Base-by-base conservation (phyloP, 1,140 invertebrate species). In the Onthophagus taurus region DNA sequence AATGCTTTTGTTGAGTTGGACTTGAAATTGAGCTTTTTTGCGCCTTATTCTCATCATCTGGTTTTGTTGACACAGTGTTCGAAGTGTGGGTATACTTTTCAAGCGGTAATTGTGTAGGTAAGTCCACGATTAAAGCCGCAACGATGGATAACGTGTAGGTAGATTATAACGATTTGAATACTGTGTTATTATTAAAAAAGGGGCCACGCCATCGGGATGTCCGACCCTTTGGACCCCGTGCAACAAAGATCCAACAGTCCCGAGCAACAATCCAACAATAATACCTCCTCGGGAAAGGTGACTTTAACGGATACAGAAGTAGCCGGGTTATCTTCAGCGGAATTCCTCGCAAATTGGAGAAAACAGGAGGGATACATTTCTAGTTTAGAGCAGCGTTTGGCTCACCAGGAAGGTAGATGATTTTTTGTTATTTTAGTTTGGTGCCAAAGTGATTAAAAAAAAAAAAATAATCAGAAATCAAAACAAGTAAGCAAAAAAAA, bases 371-470 rank as follows among this genome's bases (percentile, higher is more conserved):
- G 47, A 31, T 65, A 61, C 46, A 47, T 65, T 11, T 50, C 51
- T 20, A 45, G 36, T 30, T 37, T 65, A 45, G 63, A 65, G 51
- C 47, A 58, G 45, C 58, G 53, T 42, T 35, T 59, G n/a, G 31
- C 48, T 36, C 54, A 57, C 50, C 60, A 61, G 55, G 63, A 65
- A 63, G 63, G 63, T 65, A 63, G 45, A 47, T 47, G n/a, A n/a
- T n/a, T n/a, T n/a, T n/a, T n/a, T n/a, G n/a, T n/a, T n/a, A n/a
- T n/a, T n/a, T n/a, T n/a, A n/a, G n/a, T n/a, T n/a, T n/a, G n/a
- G n/a, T n/a, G n/a, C n/a, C n/a, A n/a, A n/a, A n/a, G n/a, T n/a
- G n/a, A n/a, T n/a, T n/a, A n/a, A n/a, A n/a, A n/a, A n/a, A n/a
- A n/a, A n/a, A n/a, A n/a, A n/a, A n/a, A n/a, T n/a, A n/a, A n/a